A percentile compares a stretch with the other conserved stretches of the same genome.
Conservation (phyloP, 2,797 vertebrate species). For the Smutsia gigantea region DNA sequence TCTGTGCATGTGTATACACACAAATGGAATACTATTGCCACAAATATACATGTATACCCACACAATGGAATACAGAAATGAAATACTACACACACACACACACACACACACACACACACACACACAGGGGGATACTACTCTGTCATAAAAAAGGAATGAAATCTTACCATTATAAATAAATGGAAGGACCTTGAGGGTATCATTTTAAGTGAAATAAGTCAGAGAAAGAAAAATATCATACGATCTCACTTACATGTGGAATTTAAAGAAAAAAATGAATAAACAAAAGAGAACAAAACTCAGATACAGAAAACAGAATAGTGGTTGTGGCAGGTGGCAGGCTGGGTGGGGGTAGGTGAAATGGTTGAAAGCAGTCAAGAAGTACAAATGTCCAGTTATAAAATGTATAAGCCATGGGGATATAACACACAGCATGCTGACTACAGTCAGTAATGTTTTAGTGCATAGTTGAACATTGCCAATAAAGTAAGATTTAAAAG, state of each 20-base stretch:
- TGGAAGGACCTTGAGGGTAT: background rate
- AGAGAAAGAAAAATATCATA: background rate
- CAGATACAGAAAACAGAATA: background rate
- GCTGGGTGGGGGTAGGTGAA: background rate
- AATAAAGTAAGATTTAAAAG: background rate
- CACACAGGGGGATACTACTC: background rate
- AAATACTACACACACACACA: no score
- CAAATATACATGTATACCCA: no score
- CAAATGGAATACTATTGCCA: no score
- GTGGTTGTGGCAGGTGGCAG: background rate
- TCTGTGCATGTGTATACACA: no score
- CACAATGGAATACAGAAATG: no score
- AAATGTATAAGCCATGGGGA: background rate
- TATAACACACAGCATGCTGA: background rate
- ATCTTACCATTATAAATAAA: background rate
- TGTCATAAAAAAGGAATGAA: background rate
- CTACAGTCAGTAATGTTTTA: background rate
- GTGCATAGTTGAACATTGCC: background rate
- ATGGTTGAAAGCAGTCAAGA: background rate
- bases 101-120: background rate
- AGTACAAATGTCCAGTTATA: background rate
- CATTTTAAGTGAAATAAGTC: background rate
- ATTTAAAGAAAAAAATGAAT: background rate
- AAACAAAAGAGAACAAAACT: background rate
- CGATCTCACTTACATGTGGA: background rate